A percentile compares a stretch with the other conserved stretches of the same genome.
phyloP scores from a whole-genome alignment of 37 sponge, comb jelly and placozoan genomes.

The Halisarca cf. caerulea region DNA sequence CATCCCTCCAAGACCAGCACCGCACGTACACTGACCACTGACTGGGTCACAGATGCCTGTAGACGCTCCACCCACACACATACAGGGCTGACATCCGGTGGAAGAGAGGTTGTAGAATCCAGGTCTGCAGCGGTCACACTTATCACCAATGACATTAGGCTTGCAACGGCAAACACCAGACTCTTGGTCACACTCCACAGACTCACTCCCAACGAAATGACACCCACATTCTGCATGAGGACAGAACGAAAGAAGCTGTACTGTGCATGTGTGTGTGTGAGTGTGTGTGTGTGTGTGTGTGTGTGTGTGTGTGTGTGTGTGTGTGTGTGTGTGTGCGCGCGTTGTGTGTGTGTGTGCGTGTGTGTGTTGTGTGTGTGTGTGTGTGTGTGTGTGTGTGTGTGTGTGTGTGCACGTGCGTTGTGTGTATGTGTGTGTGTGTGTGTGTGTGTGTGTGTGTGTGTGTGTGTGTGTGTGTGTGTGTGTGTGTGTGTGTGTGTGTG shows the following conservation, averaged over 20 bases:
- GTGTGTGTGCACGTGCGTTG: no score
- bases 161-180: conserved; percentile 79
- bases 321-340: no score
- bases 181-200: background rate
- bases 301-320: background rate
- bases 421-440: no score
- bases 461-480: no score
- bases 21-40: conserved; percentile 71
- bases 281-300: no score
- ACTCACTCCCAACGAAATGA: conserved; percentile 17
- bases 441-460: background rate
- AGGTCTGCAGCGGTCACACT: conserved; percentile 67
- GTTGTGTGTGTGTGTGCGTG: no score
- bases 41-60: conserved; percentile 35
- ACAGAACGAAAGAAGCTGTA: no score
- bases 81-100: conserved; percentile 65
- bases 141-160: conserved; percentile 65
- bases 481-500: no score
- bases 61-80: conserved; percentile 34
- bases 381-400: background rate
- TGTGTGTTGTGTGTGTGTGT: no score
- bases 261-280: no score
- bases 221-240: conserved; percentile 36
- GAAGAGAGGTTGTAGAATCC: conserved; percentile 65
- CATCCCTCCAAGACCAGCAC: conserved; percentile 41